Percentiles rank a stretch among this genome's conserved stretches.
Evolutionary conservation across 2,113 vertebrate genomes (phyloP).

Genomic region (Silurus meridionalis): DNA sequence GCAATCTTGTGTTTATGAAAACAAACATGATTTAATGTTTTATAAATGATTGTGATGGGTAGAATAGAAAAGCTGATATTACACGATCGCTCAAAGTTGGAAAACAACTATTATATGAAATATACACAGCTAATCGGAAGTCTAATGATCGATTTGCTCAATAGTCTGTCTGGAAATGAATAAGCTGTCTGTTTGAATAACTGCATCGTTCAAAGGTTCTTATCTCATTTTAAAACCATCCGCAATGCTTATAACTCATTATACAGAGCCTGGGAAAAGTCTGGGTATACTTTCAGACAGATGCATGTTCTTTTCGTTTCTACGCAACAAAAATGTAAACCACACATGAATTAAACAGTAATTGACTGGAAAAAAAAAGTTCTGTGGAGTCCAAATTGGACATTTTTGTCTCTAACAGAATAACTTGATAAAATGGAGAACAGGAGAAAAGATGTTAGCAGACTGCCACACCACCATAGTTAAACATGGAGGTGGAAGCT

Average conservation of each 20-base stretch:
- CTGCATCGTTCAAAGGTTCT: not conserved
- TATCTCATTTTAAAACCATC: not conserved
- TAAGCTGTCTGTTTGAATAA: not conserved
- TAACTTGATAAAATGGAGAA: too few species aligned
- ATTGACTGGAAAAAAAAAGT: too few species aligned
- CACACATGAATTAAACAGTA: too few species aligned
- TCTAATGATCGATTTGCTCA: not conserved
- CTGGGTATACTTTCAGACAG: too few species aligned
- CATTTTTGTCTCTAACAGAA: too few species aligned
- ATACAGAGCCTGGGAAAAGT: too few species aligned
- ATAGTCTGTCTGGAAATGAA: not conserved
- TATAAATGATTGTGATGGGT: not conserved
- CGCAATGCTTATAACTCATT: not conserved
- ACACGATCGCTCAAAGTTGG: not conserved
- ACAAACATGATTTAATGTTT: constrained; percentile 5
- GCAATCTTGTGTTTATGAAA: not conserved
- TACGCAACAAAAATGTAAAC: too few species aligned
- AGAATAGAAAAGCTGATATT: constrained; percentile 9
- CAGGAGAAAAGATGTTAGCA: too few species aligned
- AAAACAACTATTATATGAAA: not conserved
- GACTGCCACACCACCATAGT: too few species aligned
- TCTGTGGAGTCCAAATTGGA: too few species aligned
- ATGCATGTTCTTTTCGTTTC: too few species aligned
- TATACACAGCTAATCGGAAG: not conserved
- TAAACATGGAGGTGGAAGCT: too few species aligned